Percentiles rank a stretch among this genome's conserved stretches.
Evolutionary conservation across 2,113 vertebrate species (phyloP).

Genomic region (Elgaria multicarinata): DNA sequence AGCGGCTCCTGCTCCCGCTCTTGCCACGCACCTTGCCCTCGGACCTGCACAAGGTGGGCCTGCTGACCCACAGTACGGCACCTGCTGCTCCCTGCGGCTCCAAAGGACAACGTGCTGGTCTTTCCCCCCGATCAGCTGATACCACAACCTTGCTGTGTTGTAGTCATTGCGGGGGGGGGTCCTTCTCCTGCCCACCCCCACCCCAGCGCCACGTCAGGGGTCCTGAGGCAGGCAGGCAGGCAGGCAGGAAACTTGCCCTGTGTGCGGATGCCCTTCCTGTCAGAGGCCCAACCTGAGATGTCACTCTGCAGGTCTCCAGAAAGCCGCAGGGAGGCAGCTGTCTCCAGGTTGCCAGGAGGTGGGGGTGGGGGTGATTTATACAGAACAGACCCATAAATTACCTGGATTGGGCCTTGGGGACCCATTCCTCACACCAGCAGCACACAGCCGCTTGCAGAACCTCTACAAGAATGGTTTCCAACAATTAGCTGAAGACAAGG

Average conservation of each 20-base stretch:
- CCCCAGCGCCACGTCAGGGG: background rate
- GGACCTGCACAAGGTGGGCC: background rate
- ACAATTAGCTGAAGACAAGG: slow-evolving; percentile 52
- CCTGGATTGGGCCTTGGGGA: slow-evolving; percentile 67
- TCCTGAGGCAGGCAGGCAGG: background rate
- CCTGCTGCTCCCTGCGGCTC: background rate
- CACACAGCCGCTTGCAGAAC: slow-evolving; percentile 64
- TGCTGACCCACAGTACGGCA: background rate
- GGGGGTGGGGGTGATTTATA: slow-evolving; percentile 63
- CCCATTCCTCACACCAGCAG: slow-evolving; percentile 64
- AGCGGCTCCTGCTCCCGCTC: too few species aligned
- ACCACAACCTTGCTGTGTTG: background rate
- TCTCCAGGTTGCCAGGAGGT: slow-evolving; percentile 46
- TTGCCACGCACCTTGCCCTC: background rate
- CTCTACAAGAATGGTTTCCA: slow-evolving; percentile 59
- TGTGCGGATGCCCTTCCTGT: background rate
- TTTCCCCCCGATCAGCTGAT: too few species aligned
- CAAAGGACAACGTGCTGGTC: too few species aligned
- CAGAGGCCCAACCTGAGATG: background rate
- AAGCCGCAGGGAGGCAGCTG: slow-evolving; percentile 63
- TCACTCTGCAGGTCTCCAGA: slow-evolving; percentile 65
- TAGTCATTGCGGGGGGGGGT: background rate
- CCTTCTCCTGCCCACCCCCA: background rate
- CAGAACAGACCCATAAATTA: slow-evolving; percentile 67
- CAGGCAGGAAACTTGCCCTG: background rate